Conservation (phyloP, 2,888 invertebrate species). For the Phania funesta region DNA sequence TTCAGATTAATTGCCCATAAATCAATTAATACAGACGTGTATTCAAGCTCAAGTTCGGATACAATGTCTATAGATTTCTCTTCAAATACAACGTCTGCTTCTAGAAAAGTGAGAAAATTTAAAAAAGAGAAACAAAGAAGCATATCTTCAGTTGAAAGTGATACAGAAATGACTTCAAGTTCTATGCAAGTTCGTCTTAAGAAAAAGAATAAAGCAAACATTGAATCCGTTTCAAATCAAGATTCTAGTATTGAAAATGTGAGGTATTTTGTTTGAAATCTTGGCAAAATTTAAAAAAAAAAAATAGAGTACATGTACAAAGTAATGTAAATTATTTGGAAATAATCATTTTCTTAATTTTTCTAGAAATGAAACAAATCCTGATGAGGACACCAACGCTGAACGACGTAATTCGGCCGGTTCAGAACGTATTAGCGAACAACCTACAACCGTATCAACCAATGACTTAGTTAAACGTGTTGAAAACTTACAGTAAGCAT, state of each 20-base stretch:
- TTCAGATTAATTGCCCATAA: not conserved
- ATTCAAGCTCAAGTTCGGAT: constrained; percentile 41
- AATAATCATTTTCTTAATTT: not conserved
- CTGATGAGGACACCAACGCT: constrained; percentile 44
- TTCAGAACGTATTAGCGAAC: constrained; percentile 41
- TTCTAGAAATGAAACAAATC: constrained; percentile 45
- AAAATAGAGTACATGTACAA: too few species aligned
- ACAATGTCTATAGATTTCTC: not conserved
- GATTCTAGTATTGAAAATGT: not conserved
- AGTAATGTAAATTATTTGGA: not conserved
- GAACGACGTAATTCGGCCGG: constrained; percentile 55
- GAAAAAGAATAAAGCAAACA: not conserved
- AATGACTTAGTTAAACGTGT: constrained; percentile 56
- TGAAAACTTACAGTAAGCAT: constrained; percentile 45
- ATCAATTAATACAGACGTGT: constrained; percentile 15
- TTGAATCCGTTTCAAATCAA: constrained; percentile 2
- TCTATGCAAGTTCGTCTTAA: not conserved
- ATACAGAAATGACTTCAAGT: not conserved
- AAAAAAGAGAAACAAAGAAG: not conserved
- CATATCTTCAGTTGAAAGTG: not conserved
- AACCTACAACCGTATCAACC: constrained; percentile 7
- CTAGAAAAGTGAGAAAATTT: not conserved
- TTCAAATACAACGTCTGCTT: not conserved
- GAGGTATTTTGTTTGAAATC: too few species aligned
- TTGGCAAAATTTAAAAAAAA: too few species aligned